These are phyloP conservation scores for Cylindroiulus punctatus DNA, from an alignment of 2,888 invertebrate genomes.

Conservation along the genomic window DNA sequence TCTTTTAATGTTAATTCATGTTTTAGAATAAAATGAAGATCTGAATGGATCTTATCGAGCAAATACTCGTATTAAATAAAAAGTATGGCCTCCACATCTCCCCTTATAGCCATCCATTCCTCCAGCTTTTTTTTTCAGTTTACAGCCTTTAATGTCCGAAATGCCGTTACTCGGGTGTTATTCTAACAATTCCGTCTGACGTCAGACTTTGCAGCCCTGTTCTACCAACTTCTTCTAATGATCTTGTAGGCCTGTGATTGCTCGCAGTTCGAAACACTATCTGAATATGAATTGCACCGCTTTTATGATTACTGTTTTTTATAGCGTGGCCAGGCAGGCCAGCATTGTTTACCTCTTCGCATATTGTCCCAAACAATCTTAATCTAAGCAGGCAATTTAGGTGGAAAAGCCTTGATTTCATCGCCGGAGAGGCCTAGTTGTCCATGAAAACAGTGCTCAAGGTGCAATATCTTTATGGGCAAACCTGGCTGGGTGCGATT, in stretches of 20 bases:
- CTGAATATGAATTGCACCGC: slow-evolving; percentile 28
- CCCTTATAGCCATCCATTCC: slow-evolving; percentile 24
- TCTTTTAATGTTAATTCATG: too few relatives aligned
- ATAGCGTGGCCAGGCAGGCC: neutral
- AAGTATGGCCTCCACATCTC: slow-evolving; percentile 30
- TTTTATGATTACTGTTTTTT: slow-evolving; percentile 29
- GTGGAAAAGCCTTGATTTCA: slow-evolving; percentile 21
- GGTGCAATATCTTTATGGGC: slow-evolving; percentile 6
- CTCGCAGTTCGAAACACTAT: neutral
- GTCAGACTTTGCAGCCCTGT: too few relatives aligned
- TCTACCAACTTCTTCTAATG: neutral
- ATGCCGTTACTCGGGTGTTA: too few relatives aligned
- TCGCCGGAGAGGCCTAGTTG: neutral
- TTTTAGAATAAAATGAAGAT: neutral
- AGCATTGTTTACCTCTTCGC: slow-evolving; percentile 34
- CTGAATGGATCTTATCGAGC: neutral
- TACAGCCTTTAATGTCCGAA: too few relatives aligned
- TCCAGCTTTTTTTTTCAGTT: neutral
- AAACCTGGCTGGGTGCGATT: slow-evolving; percentile 1
- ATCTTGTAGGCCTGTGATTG: neutral
- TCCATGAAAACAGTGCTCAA: neutral
- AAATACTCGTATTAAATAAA: neutral
- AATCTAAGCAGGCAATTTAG: slow-evolving; percentile 39
- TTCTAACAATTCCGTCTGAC: too few relatives aligned
- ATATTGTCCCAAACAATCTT: slow-evolving; percentile 39